Conservation (phyloP, 2,888 invertebrate genomes). For the Aromia moschata region DNA sequence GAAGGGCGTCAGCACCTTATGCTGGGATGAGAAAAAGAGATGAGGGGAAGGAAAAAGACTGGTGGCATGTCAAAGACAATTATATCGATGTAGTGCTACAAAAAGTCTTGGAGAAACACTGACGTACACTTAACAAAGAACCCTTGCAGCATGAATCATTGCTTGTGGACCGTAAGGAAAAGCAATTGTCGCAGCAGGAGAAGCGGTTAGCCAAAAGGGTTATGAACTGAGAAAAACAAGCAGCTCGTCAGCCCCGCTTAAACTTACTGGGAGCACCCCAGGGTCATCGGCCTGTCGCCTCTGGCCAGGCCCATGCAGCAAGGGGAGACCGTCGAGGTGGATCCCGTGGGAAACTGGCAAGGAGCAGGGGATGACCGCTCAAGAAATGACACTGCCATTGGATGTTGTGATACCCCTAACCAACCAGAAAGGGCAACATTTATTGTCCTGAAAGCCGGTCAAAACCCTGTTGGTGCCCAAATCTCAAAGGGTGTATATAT, state of each 20-base stretch:
- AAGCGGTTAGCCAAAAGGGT: constrained; percentile 91
- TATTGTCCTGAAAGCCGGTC: constrained; percentile 86
- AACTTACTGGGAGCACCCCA: constrained; percentile 48
- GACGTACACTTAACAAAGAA: constrained; percentile 76
- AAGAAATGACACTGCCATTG: constrained; percentile 87
- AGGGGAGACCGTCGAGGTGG: constrained; percentile 66
- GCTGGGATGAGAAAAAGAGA: constrained; percentile 92
- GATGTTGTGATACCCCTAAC: constrained; percentile 95
- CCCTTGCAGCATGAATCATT: constrained; percentile 97
- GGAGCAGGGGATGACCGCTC: constrained; percentile 85
- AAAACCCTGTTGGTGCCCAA: too few species aligned
- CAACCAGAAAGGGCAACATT: constrained; percentile 70
- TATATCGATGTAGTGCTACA: constrained; percentile 86
- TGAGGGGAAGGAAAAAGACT: constrained; percentile 81
- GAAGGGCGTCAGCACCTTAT: constrained; percentile 88
- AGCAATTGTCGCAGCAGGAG: constrained; percentile 92
- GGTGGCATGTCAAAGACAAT: constrained; percentile 74
- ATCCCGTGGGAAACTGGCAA: constrained; percentile 93
- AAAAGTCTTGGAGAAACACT: constrained; percentile 72
- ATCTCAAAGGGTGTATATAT: constrained; percentile 97
- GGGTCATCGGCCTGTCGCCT: constrained; percentile 65
- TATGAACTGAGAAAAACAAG: constrained; percentile 94
- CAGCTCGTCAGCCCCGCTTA: constrained; percentile 62
- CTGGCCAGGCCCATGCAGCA: constrained; percentile 84
- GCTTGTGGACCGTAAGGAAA: constrained; percentile 92